A percentile compares a stretch with the other conserved stretches of the same genome.
These are phyloP conservation scores for Pterophyllum scalare DNA, from an alignment of 2,113 vertebrate genomes.

Conservation along the genomic window DNA sequence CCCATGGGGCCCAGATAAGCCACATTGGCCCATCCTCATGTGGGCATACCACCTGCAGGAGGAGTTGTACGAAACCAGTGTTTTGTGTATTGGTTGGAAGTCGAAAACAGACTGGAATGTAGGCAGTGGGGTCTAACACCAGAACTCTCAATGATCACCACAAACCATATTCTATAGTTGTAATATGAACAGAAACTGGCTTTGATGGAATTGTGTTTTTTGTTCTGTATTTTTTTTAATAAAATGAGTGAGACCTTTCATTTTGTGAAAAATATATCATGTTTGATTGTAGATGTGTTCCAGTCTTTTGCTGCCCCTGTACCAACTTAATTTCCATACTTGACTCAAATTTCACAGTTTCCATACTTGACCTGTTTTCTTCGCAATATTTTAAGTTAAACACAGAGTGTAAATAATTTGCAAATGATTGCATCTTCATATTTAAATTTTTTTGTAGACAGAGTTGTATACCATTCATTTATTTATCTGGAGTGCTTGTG, in stretches of 20 bases:
- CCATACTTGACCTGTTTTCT: neutral
- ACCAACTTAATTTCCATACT: neutral
- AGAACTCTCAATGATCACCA: neutral
- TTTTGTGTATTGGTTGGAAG: neutral
- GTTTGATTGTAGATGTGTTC: neutral
- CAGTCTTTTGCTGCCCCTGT: neutral
- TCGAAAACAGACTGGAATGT: neutral
- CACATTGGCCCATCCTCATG: neutral
- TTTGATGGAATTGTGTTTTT: neutral
- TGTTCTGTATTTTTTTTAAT: neutral
- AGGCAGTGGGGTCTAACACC: neutral
- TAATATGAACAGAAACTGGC: neutral
- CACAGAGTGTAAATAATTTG: neutral
- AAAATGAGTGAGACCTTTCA: neutral
- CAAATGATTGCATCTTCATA: neutral
- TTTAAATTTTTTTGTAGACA: neutral
- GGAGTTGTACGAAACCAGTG: neutral
- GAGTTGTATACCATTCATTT: rapidly evolving
- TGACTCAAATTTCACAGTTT: neutral
- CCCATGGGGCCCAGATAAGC: neutral
- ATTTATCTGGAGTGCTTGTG: neutral
- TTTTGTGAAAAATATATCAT: neutral
- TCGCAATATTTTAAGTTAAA: neutral
- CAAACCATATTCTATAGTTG: neutral
- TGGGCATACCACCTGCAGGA: neutral